phyloP scores from a whole-genome alignment of 2,113 vertebrate genomes.

The Seriola dumerili region DNA sequence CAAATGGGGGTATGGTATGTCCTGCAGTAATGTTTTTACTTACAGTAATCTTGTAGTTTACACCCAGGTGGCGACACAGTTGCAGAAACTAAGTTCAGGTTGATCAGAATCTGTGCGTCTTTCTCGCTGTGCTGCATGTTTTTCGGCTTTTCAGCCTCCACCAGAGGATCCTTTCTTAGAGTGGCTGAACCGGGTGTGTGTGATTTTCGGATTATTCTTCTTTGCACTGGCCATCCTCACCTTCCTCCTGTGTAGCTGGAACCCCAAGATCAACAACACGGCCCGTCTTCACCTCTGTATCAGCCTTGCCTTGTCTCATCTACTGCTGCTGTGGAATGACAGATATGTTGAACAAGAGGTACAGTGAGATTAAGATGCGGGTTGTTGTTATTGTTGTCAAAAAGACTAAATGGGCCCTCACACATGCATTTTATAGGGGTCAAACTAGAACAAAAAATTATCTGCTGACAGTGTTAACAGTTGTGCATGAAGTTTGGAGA shows the following conservation, averaged over 20 bases:
- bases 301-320: conserved; percentile 80
- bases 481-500: too few relatives aligned
- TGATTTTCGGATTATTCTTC: conserved; percentile 84
- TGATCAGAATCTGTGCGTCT: background rate
- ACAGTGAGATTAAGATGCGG: background rate
- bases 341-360: conserved; percentile 58
- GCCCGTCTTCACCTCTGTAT: conserved; percentile 88
- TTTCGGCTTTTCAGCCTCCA: conserved; percentile 56
- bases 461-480: too few relatives aligned
- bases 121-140: background rate
- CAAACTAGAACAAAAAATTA: background rate
- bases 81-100: background rate
- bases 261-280: conserved; percentile 87
- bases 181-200: conserved; percentile 83
- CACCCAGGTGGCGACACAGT: too few relatives aligned
- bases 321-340: conserved; percentile 82
- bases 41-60: too few relatives aligned
- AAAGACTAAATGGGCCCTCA: too few relatives aligned
- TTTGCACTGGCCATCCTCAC: conserved; percentile 85
- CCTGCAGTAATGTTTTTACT: too few relatives aligned
- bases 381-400: too few relatives aligned
- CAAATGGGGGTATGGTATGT: too few relatives aligned
- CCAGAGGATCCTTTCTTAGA: conserved; percentile 55
- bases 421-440: background rate
- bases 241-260: conserved; percentile 87